Evolutionary conservation across 2,888 invertebrate genomes (phyloP).

Genomic region (Busseola fusca): DNA sequence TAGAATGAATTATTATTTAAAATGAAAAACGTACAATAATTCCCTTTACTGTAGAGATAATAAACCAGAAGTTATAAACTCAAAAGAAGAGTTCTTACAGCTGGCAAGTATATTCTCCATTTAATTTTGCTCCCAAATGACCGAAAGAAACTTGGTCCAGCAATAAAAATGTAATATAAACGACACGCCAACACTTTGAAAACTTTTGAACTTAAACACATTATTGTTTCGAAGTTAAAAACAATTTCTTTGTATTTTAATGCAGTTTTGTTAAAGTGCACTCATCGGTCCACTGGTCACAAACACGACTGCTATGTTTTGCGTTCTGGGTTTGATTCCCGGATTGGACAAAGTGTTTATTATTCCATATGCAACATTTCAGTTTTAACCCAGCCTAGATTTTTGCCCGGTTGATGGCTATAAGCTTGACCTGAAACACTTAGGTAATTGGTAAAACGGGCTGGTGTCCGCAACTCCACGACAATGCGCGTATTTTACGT

Average conservation of each 20-base stretch:
- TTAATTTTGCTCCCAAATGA: constrained; percentile 31
- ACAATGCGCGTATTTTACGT: no score
- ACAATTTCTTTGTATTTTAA: constrained; percentile 11
- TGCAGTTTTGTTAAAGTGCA: constrained; percentile 16
- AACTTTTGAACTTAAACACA: constrained; percentile 32
- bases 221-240: constrained; percentile 38
- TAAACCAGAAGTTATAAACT: constrained; percentile 10
- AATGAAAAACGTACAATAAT: background rate
- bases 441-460: no score
- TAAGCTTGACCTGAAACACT: background rate
- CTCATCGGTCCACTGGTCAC: background rate
- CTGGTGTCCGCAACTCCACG: no score
- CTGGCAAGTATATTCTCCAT: constrained; percentile 17
- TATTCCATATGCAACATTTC: no score
- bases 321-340: background rate
- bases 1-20: background rate
- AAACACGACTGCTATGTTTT: no score
- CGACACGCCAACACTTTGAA: constrained; percentile 31
- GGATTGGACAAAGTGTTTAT: background rate
- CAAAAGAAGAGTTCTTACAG: constrained; percentile 1
- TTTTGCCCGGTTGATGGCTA: background rate
- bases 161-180: constrained; percentile 41
- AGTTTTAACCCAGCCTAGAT: background rate
- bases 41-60: background rate
- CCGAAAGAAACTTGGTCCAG: constrained; percentile 27